phyloP scores from a whole-genome alignment of 2,797 vertebrate species.

The Margarornis squamiger region DNA sequence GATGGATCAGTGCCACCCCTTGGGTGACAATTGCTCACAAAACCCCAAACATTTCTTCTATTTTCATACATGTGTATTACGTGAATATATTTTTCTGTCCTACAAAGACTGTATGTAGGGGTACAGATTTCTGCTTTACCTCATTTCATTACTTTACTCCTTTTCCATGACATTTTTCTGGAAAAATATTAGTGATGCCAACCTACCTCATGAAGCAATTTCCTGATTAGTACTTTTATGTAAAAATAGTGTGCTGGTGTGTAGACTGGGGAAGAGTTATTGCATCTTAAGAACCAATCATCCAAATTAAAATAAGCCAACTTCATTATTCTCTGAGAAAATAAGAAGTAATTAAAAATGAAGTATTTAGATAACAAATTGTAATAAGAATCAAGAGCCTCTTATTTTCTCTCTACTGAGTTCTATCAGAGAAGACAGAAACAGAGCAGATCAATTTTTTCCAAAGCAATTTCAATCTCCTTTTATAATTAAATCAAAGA shows the following conservation, averaged over 20 bases:
- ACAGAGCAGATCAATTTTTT: not conserved
- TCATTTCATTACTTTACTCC: not conserved
- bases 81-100: not conserved
- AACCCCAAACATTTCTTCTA: not conserved
- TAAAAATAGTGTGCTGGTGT: not conserved
- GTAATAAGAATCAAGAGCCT: not conserved
- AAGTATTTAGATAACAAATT: not conserved
- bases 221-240: not conserved
- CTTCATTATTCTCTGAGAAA: conserved; percentile 72
- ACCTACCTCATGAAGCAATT: not conserved
- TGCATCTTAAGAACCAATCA: not conserved
- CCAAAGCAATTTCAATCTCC: not conserved
- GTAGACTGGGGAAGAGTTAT: not conserved
- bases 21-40: not conserved
- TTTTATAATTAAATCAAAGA: conserved; percentile 45
- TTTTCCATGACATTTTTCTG: not conserved
- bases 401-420: not conserved
- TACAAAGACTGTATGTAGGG: not conserved
- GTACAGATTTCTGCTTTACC: not conserved
- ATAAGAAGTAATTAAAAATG: not conserved
- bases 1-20: not conserved
- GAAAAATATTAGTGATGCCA: not conserved
- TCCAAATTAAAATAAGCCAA: conserved; percentile 66
- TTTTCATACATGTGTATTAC: not conserved
- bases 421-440: not conserved